Evolutionary conservation across 1,140 invertebrate species (phyloP).

Genomic region (Apis laboriosa): DNA sequence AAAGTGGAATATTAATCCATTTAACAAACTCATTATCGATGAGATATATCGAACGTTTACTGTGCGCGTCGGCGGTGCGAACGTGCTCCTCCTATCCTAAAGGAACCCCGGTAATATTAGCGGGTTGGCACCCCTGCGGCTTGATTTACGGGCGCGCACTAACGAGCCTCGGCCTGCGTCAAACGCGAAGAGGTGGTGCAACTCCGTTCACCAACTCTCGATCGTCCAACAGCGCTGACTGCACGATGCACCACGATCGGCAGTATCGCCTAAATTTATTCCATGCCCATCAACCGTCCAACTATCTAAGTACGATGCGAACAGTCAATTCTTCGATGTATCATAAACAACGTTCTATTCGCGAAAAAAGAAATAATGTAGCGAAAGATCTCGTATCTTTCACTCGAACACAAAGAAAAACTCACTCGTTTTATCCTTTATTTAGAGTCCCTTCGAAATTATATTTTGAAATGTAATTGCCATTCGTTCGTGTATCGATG

Average conservation of each 20-base stretch:
- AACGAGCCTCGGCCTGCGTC: slow-evolving; percentile 70
- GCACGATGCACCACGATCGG: slow-evolving; percentile 47
- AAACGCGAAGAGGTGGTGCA: slow-evolving; percentile 51
- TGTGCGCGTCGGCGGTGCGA: slow-evolving; percentile 73
- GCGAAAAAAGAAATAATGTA: background rate
- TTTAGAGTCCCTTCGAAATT: background rate
- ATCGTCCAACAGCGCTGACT: slow-evolving; percentile 33
- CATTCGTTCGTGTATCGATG: background rate
- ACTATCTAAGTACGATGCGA: background rate
- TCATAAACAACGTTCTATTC: background rate
- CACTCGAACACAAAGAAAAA: too few relatives aligned
- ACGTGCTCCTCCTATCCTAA: slow-evolving; percentile 70
- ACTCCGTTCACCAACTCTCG: slow-evolving; percentile 53
- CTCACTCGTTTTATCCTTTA: too few relatives aligned
- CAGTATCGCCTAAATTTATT: slow-evolving; percentile 51
- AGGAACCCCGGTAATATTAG: slow-evolving; percentile 72
- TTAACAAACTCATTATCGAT: slow-evolving; percentile 80
- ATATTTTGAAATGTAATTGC: background rate
- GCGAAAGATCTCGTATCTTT: too few relatives aligned
- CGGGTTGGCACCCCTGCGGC: slow-evolving; percentile 78
- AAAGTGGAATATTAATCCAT: slow-evolving; percentile 77
- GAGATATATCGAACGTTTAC: slow-evolving; percentile 79
- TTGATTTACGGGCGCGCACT: slow-evolving; percentile 78
- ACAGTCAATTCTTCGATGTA: background rate
- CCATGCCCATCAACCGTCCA: background rate